Evolutionary conservation across 2,888 invertebrate species (phyloP), one percentile per base, ranked within the genome.

Genomic region (Biston betularia): DNA sequence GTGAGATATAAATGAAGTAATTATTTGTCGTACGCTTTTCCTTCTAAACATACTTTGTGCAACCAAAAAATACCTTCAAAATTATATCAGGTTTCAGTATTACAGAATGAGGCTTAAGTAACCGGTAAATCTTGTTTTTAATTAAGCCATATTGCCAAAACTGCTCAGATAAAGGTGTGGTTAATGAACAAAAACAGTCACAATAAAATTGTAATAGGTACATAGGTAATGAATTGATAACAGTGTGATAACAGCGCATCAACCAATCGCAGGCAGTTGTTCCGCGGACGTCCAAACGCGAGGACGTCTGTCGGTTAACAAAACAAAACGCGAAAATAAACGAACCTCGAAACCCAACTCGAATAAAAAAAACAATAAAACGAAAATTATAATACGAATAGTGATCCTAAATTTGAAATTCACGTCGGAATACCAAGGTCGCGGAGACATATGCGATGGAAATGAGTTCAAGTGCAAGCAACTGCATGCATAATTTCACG

Each of bases 401-500:
- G 61, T 65, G 59, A 63, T 70, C 38, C 33, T 24, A 65, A 44
- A 49, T 50, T 34, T 49, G 46, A 48, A 61, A 57, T 40, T 35
- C 40, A 40, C 42, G 7, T 68, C 58, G 52, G 52, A 59, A 70
- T 54, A 44, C 34, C 80, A 82, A 87, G 80, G 75, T 71, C 66
- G 71, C 38, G 33, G 34, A 12, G 33, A 54, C 42, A 45, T 55
- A 55, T 49, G 56, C 46, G 63, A 64, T 63, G 55, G 63, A 65
- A 77, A 75, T 66, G 80, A 81, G 71, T 82, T 78, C 75, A 24
- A 24, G 24, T 24, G n/a, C n/a, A n/a, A n/a, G 77, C 58, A 74
- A 79, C 73, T 72, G 84, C 84, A 83, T 89, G 86, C 86, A 89
- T 89, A 89, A 89, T 89, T 89, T 80, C 81, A 83, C 84, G 85